phyloP scores from a whole-genome alignment of 2,888 invertebrate genomes.

The Dynastes hyllus region DNA sequence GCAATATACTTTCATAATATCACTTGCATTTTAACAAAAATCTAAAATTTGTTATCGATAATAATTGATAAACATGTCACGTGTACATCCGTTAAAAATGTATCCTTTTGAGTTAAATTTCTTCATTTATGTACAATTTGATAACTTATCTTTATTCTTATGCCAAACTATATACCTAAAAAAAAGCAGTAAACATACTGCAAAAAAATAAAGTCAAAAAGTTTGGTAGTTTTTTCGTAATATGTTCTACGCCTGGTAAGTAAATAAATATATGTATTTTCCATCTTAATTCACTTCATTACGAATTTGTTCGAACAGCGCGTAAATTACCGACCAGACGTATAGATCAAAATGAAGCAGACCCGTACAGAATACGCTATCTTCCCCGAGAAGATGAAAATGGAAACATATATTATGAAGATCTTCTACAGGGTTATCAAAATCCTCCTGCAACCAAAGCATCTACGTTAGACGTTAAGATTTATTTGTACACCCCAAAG shows the following conservation, averaged over 20 bases:
- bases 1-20: too few species aligned
- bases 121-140: too few species aligned
- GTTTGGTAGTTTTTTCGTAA: slow-evolving; percentile 19
- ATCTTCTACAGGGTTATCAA: slow-evolving; percentile 40
- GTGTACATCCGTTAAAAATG: too few species aligned
- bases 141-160: too few species aligned
- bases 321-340: not conserved
- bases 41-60: too few species aligned
- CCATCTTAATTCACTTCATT: not conserved
- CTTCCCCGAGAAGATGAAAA: slow-evolving; percentile 50
- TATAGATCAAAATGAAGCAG: slow-evolving; percentile 27
- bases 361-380: slow-evolving; percentile 46
- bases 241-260: slow-evolving; percentile 30
- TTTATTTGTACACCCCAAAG: slow-evolving; percentile 59
- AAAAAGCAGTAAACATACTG: too few species aligned
- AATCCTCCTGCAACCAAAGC: slow-evolving; percentile 38
- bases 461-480: slow-evolving; percentile 57
- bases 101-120: too few species aligned
- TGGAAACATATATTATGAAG: slow-evolving; percentile 52
- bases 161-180: too few species aligned
- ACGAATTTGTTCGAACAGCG: not conserved
- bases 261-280: not conserved
- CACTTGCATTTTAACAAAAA: too few species aligned
- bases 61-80: too few species aligned
- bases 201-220: too few species aligned